Base-by-base conservation (phyloP, 2,113 vertebrate species). In the Gadus macrocephalus region DNA sequence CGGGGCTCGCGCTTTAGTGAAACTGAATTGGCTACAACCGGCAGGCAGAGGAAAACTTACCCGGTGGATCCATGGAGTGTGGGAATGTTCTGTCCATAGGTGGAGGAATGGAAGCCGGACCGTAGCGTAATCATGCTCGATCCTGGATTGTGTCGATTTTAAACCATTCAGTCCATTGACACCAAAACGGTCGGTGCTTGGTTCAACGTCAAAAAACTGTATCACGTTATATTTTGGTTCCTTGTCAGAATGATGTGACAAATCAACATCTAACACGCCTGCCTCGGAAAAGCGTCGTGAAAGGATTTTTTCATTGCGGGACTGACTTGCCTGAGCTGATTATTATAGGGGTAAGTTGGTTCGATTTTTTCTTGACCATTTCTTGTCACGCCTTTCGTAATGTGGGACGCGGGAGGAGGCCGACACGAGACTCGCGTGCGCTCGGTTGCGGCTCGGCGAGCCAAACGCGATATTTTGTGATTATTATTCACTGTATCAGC, bases 21-120 rank as follows among this genome's bases (percentile, higher is more conserved):
- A 79, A 83, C 88, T 80, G 87, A 87, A 89, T 82, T 72, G 73
- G 78, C 81, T 83, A 72, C 84, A 82, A 78, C 89, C 85, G 87
- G 89, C 87, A 77, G 87, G 89, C 87, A 77, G 87, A 77, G 66
- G 79, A 78, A 88, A 92, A 91, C 86, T 90, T 89, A 81, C 38
- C 86, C 80, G 86, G 83, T 86, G 64, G 84, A 69, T 84, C 72
- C 74, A 81, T 85, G 79, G 83, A 81, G 85, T 82, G 79, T 82
- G 87, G 89, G 90, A 89, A 91, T 82, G 87, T 85, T 75, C 71
- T 67, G 76, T 76, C 79, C 74, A 75, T 87, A 85, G 83, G 81
- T 75, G 83, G 81, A 83, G 68, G 69, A 69, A 80, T 64, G 71
- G 78, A 76, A 82, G 60, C 19, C 74, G 81, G 85, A 78, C 75